Evolutionary conservation across 2,888 invertebrate genomes (phyloP).

Genomic region (Epirrita christyi): DNA sequence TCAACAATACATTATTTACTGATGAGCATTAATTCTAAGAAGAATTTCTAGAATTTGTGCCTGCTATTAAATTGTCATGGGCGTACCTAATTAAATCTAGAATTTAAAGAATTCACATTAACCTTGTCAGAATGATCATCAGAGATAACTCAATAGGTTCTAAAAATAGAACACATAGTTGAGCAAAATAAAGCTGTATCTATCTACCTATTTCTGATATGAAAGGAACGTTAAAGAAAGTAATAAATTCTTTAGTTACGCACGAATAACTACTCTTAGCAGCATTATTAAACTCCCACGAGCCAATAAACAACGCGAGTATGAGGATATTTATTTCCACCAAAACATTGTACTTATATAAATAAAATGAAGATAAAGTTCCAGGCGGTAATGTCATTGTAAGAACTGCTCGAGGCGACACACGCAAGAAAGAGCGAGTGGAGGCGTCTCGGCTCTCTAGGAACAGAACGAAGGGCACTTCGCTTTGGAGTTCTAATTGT

Average conservation of each 20-base stretch:
- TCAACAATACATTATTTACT: too few relatives aligned
- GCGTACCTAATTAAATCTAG: not conserved
- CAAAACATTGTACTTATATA: slow-evolving; percentile 34
- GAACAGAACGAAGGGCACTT: slow-evolving; percentile 62
- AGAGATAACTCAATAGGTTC: slow-evolving; percentile 27
- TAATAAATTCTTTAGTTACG: slow-evolving; percentile 31
- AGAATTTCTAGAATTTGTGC: not conserved
- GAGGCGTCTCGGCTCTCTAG: slow-evolving; percentile 48
- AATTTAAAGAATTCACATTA: slow-evolving; percentile 21
- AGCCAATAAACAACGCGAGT: slow-evolving; percentile 50
- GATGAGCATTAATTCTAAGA: too few relatives aligned
- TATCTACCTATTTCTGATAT: slow-evolving; percentile 3
- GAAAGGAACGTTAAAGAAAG: slow-evolving; percentile 25
- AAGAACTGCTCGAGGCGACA: slow-evolving; percentile 55
- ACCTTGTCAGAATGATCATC: not conserved
- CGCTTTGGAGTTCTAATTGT: slow-evolving; percentile 68
- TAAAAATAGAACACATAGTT: slow-evolving; percentile 4
- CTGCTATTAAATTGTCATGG: slow-evolving; percentile 39
- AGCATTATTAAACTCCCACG: slow-evolving; percentile 53
- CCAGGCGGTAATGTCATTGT: slow-evolving; percentile 43
- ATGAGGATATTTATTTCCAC: slow-evolving; percentile 44
- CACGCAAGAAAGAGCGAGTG: slow-evolving; percentile 57
- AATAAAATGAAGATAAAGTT: slow-evolving; percentile 44
- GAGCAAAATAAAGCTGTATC: slow-evolving; percentile 5
- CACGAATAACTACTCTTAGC: slow-evolving; percentile 38